Evolutionary conservation across 1,140 invertebrate species (phyloP).

Genomic region (Gonioctena quinquepunctata): DNA sequence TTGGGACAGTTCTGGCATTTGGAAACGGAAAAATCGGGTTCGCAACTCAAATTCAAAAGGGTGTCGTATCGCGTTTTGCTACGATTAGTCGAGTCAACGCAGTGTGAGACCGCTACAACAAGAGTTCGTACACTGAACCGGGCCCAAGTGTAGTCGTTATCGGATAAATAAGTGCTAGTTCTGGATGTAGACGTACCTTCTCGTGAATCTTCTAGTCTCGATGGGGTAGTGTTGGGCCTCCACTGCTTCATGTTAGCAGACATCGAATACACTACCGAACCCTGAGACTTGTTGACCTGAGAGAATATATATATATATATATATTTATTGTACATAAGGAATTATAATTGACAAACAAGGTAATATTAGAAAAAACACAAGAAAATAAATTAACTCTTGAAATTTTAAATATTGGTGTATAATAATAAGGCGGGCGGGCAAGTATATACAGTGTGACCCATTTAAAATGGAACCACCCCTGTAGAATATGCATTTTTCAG

Average conservation of each 20-base stretch:
- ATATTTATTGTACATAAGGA: too few species aligned
- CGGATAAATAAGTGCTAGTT: neutral
- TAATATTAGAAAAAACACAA: too few species aligned
- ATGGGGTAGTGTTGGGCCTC: neutral
- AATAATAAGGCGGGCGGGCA: too few species aligned
- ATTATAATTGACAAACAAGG: too few species aligned
- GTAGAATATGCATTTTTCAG: too few species aligned
- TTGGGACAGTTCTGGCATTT: neutral
- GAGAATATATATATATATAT: too few species aligned
- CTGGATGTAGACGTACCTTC: conserved; percentile 5
- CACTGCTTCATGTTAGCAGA: neutral
- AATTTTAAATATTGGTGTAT: too few species aligned
- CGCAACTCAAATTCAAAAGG: neutral
- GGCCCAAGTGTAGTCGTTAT: neutral
- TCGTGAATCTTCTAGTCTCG: neutral
- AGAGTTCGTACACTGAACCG: neutral
- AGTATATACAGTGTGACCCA: too few species aligned
- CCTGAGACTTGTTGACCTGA: too few species aligned
- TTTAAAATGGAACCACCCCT: too few species aligned
- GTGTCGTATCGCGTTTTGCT: neutral
- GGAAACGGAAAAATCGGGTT: neutral
- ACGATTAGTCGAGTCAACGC: neutral
- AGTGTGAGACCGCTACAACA: neutral
- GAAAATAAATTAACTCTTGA: too few species aligned
- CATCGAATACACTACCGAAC: too few species aligned